Evolutionary conservation across 2,797 vertebrate genomes (phyloP), one percentile per base, ranked within the genome.

Genomic region (Sandelia bainsii): DNA sequence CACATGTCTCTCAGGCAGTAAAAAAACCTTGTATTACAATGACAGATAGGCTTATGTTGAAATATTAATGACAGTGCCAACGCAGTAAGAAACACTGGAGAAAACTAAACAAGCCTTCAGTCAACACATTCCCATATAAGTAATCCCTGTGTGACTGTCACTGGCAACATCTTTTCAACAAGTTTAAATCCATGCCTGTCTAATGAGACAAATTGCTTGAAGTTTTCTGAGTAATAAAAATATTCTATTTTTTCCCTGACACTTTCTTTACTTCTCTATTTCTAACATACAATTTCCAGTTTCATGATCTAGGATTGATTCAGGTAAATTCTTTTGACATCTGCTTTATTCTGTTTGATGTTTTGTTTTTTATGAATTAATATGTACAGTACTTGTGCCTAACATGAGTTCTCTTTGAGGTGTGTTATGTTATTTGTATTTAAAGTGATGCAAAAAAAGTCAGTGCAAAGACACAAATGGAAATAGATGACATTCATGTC

Each of bases 171-270:
- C 72, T 73, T 67, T 70, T 87, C 75, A 78, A 49, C 79, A 76
- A 68, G 34, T 81, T 77, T 79, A 80, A 75, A 84, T 79, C 66
- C 80, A 68, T 71, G 46, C 66, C 70, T 61, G 73, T 78, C 74
- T 84, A 85, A 87, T 82, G 71, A 84, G 69, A 87, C 75, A 82
- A 82, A 84, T 64, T 65, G 69, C 42, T 65, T 51, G 20, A 68
- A 39, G 68, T 78, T 79, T 70, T 73, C 17, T 2, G 11, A 69
- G 53, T 59, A 46, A 75, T 69, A 48, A 77, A 76, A 79, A 74
- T 54, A 70, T 63, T 61, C 48, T 23, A 44, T 34, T 53, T 61
- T 51, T 53, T 61, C 11, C 71, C 16, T 73, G 53, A 64, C 60
- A 69, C 20, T 44, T 60, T 62, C 20, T 69, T 11, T 65, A 5